phyloP scores from a whole-genome alignment of 2,797 vertebrate genomes.

The Bradypus variegatus region DNA sequence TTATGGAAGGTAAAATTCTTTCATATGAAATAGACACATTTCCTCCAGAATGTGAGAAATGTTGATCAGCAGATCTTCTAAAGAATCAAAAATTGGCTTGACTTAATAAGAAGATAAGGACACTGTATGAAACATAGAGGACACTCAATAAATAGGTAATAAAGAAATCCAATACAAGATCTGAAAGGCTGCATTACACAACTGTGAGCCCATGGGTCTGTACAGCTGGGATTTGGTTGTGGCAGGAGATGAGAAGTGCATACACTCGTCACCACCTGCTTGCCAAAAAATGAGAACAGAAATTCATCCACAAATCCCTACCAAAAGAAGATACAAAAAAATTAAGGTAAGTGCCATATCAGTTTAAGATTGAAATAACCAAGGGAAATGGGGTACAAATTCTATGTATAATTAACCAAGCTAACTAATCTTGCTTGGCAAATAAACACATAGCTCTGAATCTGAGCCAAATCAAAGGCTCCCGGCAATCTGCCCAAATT shows the following conservation, averaged over 20 bases:
- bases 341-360: background rate
- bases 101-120: background rate
- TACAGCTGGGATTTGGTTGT: background rate
- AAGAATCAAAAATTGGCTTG: slow-evolving; percentile 1
- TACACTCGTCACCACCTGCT: background rate
- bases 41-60: background rate
- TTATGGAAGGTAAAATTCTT: slow-evolving; percentile 30
- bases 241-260: background rate
- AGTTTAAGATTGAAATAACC: slow-evolving; percentile 49
- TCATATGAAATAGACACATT: background rate
- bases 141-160: background rate
- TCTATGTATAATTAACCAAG: slow-evolving; percentile 73
- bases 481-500: slow-evolving; percentile 71
- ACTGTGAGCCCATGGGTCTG: background rate
- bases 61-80: background rate
- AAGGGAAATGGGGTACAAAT: slow-evolving; percentile 46
- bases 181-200: background rate
- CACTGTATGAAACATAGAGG: background rate
- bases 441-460: slow-evolving; percentile 70
- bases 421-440: slow-evolving; percentile 75
- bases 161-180: background rate
- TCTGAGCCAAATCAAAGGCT: slow-evolving; percentile 69
- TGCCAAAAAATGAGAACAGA: slow-evolving; percentile 12
- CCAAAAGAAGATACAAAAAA: slow-evolving; percentile 29
- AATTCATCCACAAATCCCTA: slow-evolving; percentile 5